Conservation (phyloP, 2,797 vertebrate species). For the Meda fulgida region DNA sequence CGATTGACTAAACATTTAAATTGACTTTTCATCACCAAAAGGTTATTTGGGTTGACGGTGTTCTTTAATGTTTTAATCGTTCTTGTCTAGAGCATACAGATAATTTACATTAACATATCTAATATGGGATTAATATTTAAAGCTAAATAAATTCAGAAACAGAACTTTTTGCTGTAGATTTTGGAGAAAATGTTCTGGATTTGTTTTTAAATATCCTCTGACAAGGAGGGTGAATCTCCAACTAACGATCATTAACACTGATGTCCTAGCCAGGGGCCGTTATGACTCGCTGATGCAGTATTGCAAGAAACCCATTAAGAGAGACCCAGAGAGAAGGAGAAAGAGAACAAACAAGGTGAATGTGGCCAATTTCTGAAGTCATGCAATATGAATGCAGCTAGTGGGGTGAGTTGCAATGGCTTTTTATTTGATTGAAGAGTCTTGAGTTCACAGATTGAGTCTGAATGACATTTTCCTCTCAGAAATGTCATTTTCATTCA, state of each 20-base stretch:
- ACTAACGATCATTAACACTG: slow-evolving; percentile 43
- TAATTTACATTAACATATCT: not conserved
- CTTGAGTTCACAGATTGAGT: slow-evolving; percentile 14
- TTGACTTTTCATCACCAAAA: not conserved
- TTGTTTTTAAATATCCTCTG: slow-evolving; percentile 35
- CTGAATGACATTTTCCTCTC: slow-evolving; percentile 35
- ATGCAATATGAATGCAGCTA: slow-evolving; percentile 21
- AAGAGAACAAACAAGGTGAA: slow-evolving; percentile 29
- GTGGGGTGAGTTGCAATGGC: not conserved
- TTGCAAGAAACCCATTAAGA: slow-evolving; percentile 40
- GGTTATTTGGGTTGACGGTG: not conserved
- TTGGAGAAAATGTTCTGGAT: not conserved
- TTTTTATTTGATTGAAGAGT: slow-evolving; percentile 26
- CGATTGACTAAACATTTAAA: not conserved
- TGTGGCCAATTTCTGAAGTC: not conserved
- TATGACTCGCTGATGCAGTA: slow-evolving; percentile 38
- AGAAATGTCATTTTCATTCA: slow-evolving; percentile 45
- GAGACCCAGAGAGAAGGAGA: not conserved
- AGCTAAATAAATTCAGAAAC: not conserved
- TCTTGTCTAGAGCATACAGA: not conserved
- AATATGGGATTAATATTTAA: slow-evolving; percentile 2
- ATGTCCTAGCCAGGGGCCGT: slow-evolving; percentile 38
- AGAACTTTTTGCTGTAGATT: not conserved
- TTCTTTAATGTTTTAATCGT: not conserved
- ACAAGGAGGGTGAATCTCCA: slow-evolving; percentile 20